phyloP scores from a whole-genome alignment of 2,888 invertebrate genomes.

The Pollenia griseotomentosa region DNA sequence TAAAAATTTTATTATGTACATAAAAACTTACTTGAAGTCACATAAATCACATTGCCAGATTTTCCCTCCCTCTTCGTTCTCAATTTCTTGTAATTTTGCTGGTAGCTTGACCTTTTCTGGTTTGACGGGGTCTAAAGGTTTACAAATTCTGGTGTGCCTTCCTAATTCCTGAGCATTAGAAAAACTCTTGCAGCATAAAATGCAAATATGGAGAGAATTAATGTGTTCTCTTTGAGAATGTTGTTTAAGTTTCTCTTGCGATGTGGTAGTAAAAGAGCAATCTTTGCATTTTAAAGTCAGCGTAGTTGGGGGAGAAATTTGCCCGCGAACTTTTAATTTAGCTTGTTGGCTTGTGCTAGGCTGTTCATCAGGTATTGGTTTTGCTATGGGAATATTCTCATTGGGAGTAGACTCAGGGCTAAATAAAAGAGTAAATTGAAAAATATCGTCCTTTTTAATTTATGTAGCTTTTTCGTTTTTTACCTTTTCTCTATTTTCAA shows the following conservation, averaged over 20 bases:
- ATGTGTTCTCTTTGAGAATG: slow-evolving; percentile 88
- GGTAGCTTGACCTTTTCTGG: neutral
- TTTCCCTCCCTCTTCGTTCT: slow-evolving; percentile 43
- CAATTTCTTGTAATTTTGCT: neutral
- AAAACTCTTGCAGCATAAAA: slow-evolving; percentile 88
- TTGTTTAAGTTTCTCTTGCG: slow-evolving; percentile 86
- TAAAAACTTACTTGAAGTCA: slow-evolving; percentile 75
- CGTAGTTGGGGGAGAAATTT: neutral
- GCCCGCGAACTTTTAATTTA: neutral
- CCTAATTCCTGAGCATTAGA: slow-evolving; percentile 90
- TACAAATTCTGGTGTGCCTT: slow-evolving; percentile 86
- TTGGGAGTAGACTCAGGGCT: neutral
- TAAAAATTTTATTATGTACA: neutral
- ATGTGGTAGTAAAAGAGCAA: slow-evolving; percentile 77
- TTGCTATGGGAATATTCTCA: neutral
- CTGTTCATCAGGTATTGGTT: neutral
- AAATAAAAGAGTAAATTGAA: neutral
- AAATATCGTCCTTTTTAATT: neutral
- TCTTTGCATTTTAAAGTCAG: slow-evolving; percentile 58
- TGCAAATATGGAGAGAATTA: slow-evolving; percentile 88
- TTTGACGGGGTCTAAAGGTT: slow-evolving; percentile 70
- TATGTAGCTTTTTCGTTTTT: neutral
- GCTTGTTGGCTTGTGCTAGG: slow-evolving; percentile 63
- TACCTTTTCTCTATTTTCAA: slow-evolving; percentile 31
- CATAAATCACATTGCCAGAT: slow-evolving; percentile 79